phyloP scores from a whole-genome alignment of 2,888 invertebrate genomes.

The Drosophila subsilvestris region DNA sequence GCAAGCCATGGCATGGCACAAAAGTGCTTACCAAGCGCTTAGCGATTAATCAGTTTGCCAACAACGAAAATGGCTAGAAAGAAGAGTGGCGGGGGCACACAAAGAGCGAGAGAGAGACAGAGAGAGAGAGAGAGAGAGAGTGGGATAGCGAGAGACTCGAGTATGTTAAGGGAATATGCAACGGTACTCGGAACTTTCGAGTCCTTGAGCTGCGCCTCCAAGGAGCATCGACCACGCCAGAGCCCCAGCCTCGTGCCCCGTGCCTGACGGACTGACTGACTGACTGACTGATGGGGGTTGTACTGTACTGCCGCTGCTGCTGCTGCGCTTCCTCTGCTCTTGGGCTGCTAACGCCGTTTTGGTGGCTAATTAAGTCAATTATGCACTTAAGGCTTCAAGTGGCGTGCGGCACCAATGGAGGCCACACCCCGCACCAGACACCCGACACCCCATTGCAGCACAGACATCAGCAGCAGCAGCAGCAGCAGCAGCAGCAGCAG shows the following conservation, averaged over 20 bases:
- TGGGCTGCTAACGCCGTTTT: conserved; percentile 61
- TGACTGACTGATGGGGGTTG: background rate
- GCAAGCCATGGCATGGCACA: conserved; percentile 42
- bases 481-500: conserved; percentile 8
- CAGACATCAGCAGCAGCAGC: conserved; percentile 10
- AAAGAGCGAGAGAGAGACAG: background rate
- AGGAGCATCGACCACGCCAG: conserved; percentile 56
- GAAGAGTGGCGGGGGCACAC: background rate
- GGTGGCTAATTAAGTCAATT: conserved; percentile 77
- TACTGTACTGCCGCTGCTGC: conserved; percentile 16
- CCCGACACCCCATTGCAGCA: conserved; percentile 1
- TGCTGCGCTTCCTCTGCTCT: conserved; percentile 10
- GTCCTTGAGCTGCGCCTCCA: conserved; percentile 68
- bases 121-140: background rate
- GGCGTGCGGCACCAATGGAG: conserved; percentile 63
- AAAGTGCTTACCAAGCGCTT: conserved; percentile 79
- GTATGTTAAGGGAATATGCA: conserved; percentile 32
- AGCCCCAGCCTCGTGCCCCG: conserved; percentile 30
- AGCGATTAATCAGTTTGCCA: conserved; percentile 76
- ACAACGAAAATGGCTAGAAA: conserved; percentile 37
- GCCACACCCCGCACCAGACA: conserved; percentile 30
- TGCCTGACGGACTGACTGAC: conserved; percentile 15
- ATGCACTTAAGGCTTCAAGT: conserved; percentile 75
- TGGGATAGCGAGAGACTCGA: background rate
- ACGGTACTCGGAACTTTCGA: conserved; percentile 50